phyloP scores from a whole-genome alignment of 2,797 vertebrate genomes.

The Arrhamphus sclerolepis region DNA sequence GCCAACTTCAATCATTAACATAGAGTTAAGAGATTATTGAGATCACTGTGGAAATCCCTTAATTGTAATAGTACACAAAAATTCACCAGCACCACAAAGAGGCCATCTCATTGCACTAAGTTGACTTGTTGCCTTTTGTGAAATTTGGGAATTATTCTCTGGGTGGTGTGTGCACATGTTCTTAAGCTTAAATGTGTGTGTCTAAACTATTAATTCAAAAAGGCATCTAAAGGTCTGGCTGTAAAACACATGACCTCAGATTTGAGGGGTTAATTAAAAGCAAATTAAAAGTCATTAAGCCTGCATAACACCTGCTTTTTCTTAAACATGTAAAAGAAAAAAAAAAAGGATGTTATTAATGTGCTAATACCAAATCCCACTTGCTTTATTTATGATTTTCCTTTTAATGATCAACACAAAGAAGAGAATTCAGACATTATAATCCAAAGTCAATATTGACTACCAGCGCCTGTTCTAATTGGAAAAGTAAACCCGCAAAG shows the following conservation, averaged over 20 bases:
- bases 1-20: constrained; percentile 65
- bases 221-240: constrained; percentile 34
- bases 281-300: constrained; percentile 82
- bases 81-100: constrained; percentile 51
- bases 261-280: constrained; percentile 83
- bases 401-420: constrained; percentile 69
- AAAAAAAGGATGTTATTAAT: constrained; percentile 75
- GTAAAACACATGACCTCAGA: constrained; percentile 62
- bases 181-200: constrained; percentile 28
- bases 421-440: constrained; percentile 70
- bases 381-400: constrained; percentile 66
- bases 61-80: constrained; percentile 80
- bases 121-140: constrained; percentile 59
- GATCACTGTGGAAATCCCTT: constrained; percentile 76
- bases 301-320: constrained; percentile 79
- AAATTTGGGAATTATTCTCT: constrained; percentile 30
- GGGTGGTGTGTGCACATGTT: constrained; percentile 25
- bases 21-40: constrained; percentile 75
- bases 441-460: constrained; percentile 82
- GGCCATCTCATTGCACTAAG: constrained; percentile 59
- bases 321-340: constrained; percentile 67
- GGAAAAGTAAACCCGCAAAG: constrained; percentile 76
- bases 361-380: constrained; percentile 75
- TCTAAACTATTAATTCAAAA: constrained; percentile 65
- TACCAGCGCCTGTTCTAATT: constrained; percentile 72